Conservation (phyloP, 2,113 vertebrate genomes). For the Oreochromis aureus region DNA sequence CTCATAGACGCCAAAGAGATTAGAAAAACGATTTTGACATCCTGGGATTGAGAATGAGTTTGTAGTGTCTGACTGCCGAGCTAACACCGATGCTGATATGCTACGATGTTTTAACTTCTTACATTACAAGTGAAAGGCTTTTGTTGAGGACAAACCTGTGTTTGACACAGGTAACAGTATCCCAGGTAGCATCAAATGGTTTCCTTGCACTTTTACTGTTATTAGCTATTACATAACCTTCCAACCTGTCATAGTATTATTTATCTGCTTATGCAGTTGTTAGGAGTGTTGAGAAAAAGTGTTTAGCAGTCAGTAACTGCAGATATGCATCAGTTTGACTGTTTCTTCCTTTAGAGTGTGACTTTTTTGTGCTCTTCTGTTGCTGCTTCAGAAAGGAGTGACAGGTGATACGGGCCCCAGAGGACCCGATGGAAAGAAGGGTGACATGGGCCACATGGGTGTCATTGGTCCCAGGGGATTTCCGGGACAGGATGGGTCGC, state of each 20-base stretch:
- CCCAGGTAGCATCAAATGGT: not conserved
- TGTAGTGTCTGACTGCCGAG: not conserved
- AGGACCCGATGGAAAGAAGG: slow-evolving; percentile 68
- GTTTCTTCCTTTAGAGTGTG: not conserved
- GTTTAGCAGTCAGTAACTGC: not conserved
- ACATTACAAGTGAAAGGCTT: not conserved
- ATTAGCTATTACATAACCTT: not conserved
- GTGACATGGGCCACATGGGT: slow-evolving; percentile 57
- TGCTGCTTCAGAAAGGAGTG: slow-evolving; percentile 55
- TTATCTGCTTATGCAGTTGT: not conserved
- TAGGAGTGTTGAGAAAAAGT: not conserved
- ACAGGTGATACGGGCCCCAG: slow-evolving; percentile 54
- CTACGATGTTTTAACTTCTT: not conserved
- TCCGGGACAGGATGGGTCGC: slow-evolving; percentile 66
- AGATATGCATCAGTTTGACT: not conserved
- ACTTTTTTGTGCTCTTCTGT: not conserved
- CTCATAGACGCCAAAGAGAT: not conserved
- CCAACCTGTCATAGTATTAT: too few species aligned
- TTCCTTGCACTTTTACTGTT: not conserved
- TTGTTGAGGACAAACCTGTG: not conserved
- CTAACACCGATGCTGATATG: not conserved
- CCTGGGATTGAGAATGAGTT: not conserved
- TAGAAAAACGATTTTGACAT: not conserved
- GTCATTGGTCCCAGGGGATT: slow-evolving; percentile 61
- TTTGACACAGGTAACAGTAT: not conserved